Conservation (phyloP, 2,113 vertebrate species). For the Glareola pratincola region DNA sequence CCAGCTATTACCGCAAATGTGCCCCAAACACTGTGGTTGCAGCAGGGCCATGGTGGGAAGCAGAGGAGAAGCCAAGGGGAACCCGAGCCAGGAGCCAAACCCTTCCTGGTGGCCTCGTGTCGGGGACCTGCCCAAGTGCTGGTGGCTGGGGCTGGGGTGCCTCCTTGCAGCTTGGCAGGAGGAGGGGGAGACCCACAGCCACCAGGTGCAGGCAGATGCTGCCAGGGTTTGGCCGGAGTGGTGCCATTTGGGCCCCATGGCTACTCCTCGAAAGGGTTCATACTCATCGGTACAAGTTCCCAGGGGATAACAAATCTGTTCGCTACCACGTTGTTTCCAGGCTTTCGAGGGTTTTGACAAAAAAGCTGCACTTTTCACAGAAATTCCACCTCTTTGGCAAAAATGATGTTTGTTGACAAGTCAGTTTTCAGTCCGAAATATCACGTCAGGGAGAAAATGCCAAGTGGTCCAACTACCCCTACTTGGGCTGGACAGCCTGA, state of each 20-base stretch:
- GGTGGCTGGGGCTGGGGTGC: neutral
- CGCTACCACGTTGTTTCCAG: neutral
- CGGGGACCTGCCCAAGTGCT: neutral
- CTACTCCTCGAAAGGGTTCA: neutral
- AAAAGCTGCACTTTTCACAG: neutral
- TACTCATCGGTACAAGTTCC: rapidly evolving
- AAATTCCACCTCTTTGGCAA: neutral
- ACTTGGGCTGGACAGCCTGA: neutral
- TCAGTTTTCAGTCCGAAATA: neutral
- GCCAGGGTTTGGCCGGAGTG: rapidly evolving
- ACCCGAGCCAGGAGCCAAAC: neutral
- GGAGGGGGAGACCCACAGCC: neutral
- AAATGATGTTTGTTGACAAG: neutral
- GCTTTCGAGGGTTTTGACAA: neutral
- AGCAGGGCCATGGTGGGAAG: neutral
- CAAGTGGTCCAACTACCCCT: neutral
- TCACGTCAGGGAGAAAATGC: neutral
- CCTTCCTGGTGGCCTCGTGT: rapidly evolving
- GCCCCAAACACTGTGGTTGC: neutral
- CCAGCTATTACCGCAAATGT: rapidly evolving
- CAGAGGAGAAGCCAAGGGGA: neutral
- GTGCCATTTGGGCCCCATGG: rapidly evolving
- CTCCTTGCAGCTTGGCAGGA: neutral
- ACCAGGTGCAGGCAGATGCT: rapidly evolving
- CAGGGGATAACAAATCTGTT: neutral